Percentiles rank a stretch among this genome's conserved stretches.
Conservation (phyloP, 92 coral and sea anemone genomes). For the Phymanthus crucifer region DNA sequence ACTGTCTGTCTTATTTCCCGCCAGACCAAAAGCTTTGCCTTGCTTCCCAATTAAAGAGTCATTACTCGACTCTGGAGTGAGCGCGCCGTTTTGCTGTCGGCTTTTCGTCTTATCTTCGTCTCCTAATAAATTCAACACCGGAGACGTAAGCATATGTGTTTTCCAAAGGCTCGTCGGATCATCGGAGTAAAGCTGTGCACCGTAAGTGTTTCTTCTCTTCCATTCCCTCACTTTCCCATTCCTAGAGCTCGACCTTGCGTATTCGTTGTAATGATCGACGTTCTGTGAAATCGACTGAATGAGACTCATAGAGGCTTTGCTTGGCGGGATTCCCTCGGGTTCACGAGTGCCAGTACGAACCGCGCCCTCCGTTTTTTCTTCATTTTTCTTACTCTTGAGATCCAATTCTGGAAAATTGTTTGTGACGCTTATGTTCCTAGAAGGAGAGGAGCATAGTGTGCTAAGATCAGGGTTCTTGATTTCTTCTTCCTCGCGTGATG, state of each 20-base stretch:
- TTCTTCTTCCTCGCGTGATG: conserved; percentile 8
- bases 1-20: not conserved
- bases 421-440: conserved; percentile 7
- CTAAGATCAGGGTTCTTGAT: not conserved
- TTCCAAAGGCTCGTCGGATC: not conserved
- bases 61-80: not conserved
- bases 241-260: conserved; percentile 44
- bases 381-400: conserved; percentile 33
- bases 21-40: not conserved
- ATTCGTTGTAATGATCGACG: conserved; percentile 55
- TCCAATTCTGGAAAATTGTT: conserved; percentile 15
- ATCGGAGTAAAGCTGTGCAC: not conserved
- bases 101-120: not conserved
- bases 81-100: not conserved
- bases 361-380: conserved; percentile 19
- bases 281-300: conserved; percentile 46
- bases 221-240: not conserved
- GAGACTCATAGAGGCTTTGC: conserved; percentile 30
- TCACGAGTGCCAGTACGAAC: conserved; percentile 19
- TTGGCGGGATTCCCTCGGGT: conserved; percentile 9
- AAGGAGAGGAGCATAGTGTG: conserved; percentile 2
- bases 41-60: not conserved
- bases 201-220: not conserved
- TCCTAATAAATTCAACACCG: not conserved
- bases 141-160: not conserved